Evolutionary conservation across 2,888 invertebrate genomes (phyloP).

Genomic region (Eupithecia vulgata): DNA sequence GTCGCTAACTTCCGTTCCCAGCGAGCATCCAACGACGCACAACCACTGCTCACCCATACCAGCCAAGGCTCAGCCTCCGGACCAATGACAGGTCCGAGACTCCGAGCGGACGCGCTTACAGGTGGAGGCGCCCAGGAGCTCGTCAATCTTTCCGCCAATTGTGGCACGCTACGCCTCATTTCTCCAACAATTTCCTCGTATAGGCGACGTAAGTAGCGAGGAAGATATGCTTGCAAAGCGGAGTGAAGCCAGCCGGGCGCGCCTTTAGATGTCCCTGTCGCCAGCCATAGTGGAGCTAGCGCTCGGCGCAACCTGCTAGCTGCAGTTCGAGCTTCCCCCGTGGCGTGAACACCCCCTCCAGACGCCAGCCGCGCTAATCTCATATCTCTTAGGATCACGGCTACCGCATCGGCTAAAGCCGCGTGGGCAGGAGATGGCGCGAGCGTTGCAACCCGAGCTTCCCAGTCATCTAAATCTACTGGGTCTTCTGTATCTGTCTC

Average conservation of each 20-base stretch:
- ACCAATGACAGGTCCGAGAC: constrained; percentile 31
- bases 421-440: constrained; percentile 59
- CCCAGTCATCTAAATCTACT: constrained; percentile 54
- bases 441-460: constrained; percentile 53
- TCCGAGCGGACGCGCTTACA: neutral
- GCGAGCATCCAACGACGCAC: constrained; percentile 48
- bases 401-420: constrained; percentile 54
- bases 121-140: constrained; percentile 37
- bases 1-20: constrained; percentile 57
- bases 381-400: constrained; percentile 52
- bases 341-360: constrained; percentile 35
- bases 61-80: constrained; percentile 51
- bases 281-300: constrained; percentile 33
- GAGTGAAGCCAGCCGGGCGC: constrained; percentile 60
- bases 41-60: constrained; percentile 54
- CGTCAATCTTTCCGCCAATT: constrained; percentile 54
- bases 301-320: constrained; percentile 55
- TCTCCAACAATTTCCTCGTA: constrained; percentile 54
- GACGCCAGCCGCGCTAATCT: constrained; percentile 56
- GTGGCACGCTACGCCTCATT: constrained; percentile 58
- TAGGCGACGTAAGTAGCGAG: constrained; percentile 51
- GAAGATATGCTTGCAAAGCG: constrained; percentile 52
- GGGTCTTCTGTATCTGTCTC: constrained; percentile 30
- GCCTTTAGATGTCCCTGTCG: constrained; percentile 31
- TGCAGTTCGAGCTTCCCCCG: constrained; percentile 47